Conservation (phyloP, 23 tunicate species). For the Corella eumyota region DNA sequence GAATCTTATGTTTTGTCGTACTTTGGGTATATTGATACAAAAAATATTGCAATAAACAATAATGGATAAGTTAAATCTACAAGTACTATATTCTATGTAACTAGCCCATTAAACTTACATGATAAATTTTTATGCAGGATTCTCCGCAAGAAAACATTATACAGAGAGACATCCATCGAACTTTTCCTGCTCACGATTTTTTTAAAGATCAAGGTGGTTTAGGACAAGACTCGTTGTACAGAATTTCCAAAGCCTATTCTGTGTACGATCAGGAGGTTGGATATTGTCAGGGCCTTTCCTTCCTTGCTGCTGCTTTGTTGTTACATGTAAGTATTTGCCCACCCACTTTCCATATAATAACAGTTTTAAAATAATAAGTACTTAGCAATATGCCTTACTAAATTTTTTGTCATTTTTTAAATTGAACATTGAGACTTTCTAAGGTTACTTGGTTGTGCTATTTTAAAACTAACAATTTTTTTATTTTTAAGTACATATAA, state of each 20-base stretch:
- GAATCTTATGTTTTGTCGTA: not conserved
- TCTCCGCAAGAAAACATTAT: conserved; percentile 84
- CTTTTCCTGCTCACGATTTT: conserved; percentile 90
- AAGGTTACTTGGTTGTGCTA: too few relatives aligned
- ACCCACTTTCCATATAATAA: too few relatives aligned
- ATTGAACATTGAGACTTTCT: too few relatives aligned
- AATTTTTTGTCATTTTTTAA: too few relatives aligned
- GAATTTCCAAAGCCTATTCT: conserved; percentile 83
- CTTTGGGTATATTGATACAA: not conserved
- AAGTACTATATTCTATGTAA: not conserved
- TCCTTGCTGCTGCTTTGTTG: conserved; percentile 86
- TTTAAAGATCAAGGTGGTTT: conserved; percentile 57
- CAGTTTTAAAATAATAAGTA: too few relatives aligned
- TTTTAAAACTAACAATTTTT: too few relatives aligned
- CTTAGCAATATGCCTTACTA: too few relatives aligned
- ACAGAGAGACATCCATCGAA: conserved; percentile 90
- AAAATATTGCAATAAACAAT: too few relatives aligned
- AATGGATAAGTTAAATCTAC: too few relatives aligned
- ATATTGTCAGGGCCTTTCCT: conserved; percentile 84
- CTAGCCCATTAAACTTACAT: not conserved
- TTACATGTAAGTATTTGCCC: conserved; percentile 47
- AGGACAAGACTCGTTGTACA: conserved; percentile 81
- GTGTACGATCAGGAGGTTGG: conserved; percentile 87
- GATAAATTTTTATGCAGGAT: conserved; percentile 33
- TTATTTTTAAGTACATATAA: too few relatives aligned